Evolutionary conservation across 2,888 invertebrate species (phyloP).

Genomic region (Thelaira solivaga): DNA sequence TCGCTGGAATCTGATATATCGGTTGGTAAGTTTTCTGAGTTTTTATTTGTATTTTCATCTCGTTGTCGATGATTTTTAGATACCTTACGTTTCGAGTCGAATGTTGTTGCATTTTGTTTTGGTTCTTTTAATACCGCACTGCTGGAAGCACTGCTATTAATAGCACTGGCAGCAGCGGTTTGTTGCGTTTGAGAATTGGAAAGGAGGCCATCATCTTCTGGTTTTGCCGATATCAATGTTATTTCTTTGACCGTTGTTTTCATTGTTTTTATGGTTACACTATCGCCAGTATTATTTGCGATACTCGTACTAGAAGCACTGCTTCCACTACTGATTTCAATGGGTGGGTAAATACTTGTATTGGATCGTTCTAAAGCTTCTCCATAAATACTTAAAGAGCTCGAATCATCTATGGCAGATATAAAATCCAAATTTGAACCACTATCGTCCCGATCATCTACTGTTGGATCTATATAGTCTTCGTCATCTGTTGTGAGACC

Average conservation of each 20-base stretch:
- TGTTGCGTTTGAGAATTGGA: slow-evolving; percentile 14
- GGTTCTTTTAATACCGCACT: slow-evolving; percentile 38
- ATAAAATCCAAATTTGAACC: slow-evolving; percentile 65
- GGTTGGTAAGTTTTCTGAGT: slow-evolving; percentile 79
- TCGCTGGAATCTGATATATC: slow-evolving; percentile 90
- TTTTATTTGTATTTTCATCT: slow-evolving; percentile 71
- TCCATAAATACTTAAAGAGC: background rate
- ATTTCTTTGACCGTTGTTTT: slow-evolving; percentile 73
- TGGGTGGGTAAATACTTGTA: slow-evolving; percentile 61
- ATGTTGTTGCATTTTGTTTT: slow-evolving; percentile 43
- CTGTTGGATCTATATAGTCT: slow-evolving; percentile 83
- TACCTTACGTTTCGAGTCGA: slow-evolving; percentile 72
- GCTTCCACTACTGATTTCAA: slow-evolving; percentile 39
- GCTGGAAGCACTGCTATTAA: slow-evolving; percentile 38
- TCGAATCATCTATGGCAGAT: slow-evolving; percentile 68
- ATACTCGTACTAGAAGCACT: slow-evolving; percentile 59
- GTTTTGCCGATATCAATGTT: slow-evolving; percentile 70
- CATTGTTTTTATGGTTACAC: slow-evolving; percentile 57
- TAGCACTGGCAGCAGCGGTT: background rate
- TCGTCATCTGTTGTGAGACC: slow-evolving; percentile 96
- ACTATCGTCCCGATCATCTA: slow-evolving; percentile 64
- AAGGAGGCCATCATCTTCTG: slow-evolving; percentile 66
- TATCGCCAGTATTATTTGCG: slow-evolving; percentile 66
- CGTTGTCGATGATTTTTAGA: slow-evolving; percentile 72
- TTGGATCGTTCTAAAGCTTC: slow-evolving; percentile 35